These are phyloP conservation scores for Lasioglossum malachurum DNA, from an alignment of 2,888 invertebrate species.

Conservation along the genomic window DNA sequence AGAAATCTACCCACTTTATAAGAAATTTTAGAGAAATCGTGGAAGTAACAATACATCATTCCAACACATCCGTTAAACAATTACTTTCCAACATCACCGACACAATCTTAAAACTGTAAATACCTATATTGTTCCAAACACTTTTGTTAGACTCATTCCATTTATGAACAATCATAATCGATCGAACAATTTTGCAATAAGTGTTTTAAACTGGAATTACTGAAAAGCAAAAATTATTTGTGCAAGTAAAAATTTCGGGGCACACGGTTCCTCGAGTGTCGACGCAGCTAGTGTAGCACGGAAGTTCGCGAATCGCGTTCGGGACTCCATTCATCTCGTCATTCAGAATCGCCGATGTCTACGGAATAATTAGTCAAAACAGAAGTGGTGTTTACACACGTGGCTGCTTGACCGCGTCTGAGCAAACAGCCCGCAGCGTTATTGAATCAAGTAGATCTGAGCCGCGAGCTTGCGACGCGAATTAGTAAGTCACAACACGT, in stretches of 20 bases:
- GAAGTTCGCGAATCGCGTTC: background rate
- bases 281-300: background rate
- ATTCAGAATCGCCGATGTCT: conserved; percentile 20
- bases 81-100: background rate
- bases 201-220: background rate
- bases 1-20: background rate
- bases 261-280: background rate
- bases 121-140: background rate
- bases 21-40: background rate
- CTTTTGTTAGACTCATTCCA: background rate
- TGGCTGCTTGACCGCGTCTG: conserved; percentile 37
- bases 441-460: conserved; percentile 44
- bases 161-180: background rate
- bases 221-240: background rate
- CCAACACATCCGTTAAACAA: background rate
- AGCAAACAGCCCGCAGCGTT: conserved; percentile 25
- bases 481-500: conserved; percentile 54
- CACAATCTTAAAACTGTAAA: no score
- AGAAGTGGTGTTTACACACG: conserved; percentile 42
- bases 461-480: conserved; percentile 17
- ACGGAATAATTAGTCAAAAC: conserved; percentile 47
- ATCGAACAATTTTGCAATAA: background rate
- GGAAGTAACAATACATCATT: background rate
- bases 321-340: background rate
- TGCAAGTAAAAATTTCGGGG: no score